Conservation (phyloP, 2,113 vertebrate genomes). For the Strix uralensis region DNA sequence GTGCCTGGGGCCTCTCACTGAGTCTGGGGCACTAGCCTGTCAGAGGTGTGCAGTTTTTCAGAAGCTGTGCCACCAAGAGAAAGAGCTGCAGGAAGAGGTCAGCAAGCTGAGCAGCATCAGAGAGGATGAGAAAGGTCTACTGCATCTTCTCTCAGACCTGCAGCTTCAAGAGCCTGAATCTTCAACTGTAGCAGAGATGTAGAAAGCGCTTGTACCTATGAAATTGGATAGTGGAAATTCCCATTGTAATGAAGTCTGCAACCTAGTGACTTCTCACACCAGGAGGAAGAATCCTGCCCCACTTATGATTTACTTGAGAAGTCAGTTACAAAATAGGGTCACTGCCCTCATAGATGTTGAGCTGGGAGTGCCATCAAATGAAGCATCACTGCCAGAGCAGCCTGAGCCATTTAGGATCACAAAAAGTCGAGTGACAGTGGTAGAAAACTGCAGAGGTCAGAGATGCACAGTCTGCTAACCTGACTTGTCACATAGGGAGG, state of each 20-base stretch:
- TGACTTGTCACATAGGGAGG: not conserved
- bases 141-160: not conserved
- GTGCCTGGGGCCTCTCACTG: not conserved
- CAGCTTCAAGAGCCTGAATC: not conserved
- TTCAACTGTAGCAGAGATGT: not conserved
- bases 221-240: not conserved
- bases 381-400: not conserved
- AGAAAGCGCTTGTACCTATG: not conserved
- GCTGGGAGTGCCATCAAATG: not conserved
- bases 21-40: not conserved
- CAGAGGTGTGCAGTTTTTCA: not conserved
- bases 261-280: not conserved
- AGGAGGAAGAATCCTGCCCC: not conserved
- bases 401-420: not conserved
- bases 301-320: not conserved
- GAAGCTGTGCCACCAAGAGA: not conserved
- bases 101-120: not conserved
- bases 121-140: not conserved
- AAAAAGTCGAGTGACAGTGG: not conserved
- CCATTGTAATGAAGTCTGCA: not conserved
- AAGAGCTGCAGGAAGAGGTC: not conserved
- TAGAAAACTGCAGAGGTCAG: not conserved
- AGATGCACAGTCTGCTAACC: not conserved
- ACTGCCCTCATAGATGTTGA: not conserved
- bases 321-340: not conserved